Conservation (phyloP, 2,888 invertebrate genomes). For the Melipona beecheii region DNA sequence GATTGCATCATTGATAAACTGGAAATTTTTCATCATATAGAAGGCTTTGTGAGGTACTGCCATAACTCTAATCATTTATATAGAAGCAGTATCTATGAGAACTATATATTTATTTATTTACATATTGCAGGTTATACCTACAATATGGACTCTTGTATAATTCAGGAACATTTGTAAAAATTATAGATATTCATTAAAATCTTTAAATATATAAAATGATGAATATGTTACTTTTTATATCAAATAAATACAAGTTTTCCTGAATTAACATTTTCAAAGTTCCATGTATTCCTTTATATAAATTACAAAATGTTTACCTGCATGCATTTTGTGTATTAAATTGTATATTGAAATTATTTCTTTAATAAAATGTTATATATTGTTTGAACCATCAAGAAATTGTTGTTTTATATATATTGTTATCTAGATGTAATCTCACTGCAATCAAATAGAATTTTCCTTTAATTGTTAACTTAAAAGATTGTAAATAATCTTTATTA, state of each 20-base stretch:
- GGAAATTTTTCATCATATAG: constrained; percentile 84
- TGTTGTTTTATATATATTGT: constrained; percentile 3
- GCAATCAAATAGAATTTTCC: not conserved
- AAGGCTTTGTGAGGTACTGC: constrained; percentile 83
- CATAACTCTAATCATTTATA: constrained; percentile 42
- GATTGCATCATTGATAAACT: constrained; percentile 85
- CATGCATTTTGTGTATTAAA: constrained; percentile 34
- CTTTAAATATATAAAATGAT: not conserved
- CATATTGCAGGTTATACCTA: constrained; percentile 25
- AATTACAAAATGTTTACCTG: constrained; percentile 25
- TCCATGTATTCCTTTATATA: constrained; percentile 11
- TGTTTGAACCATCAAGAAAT: constrained; percentile 8
- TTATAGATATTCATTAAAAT: too few species aligned
- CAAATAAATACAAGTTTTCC: constrained; percentile 29
- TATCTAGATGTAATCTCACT: constrained; percentile 3
- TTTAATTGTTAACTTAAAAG: not conserved
- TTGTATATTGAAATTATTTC: constrained; percentile 30
- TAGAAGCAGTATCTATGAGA: constrained; percentile 48
- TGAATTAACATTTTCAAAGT: constrained; percentile 19
- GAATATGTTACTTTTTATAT: not conserved
- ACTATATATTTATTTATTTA: constrained; percentile 19
- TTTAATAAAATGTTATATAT: constrained; percentile 18
- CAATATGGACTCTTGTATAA: constrained; percentile 39
- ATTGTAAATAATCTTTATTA: not conserved
- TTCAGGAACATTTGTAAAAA: constrained; percentile 32